A percentile compares a stretch with the other conserved stretches of the same genome.
Conservation (phyloP, 2,113 vertebrate genomes). For the Strix uralensis region DNA sequence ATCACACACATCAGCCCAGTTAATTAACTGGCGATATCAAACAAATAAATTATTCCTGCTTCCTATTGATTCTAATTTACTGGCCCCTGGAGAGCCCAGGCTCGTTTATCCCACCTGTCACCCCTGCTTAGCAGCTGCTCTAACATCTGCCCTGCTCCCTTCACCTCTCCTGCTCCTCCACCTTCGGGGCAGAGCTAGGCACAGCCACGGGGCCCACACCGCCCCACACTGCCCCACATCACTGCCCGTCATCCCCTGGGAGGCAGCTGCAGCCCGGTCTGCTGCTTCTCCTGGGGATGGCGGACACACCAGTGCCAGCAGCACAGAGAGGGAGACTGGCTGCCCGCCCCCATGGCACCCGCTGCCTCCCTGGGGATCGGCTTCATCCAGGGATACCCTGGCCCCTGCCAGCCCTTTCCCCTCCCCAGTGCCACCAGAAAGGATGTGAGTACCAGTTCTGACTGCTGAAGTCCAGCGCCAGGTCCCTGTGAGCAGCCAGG, state of each 20-base stretch:
- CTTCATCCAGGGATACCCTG: background rate
- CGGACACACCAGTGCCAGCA: background rate
- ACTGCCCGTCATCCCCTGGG: background rate
- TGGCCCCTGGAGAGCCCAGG: conserved; percentile 10
- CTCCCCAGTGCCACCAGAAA: background rate
- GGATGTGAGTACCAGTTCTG: background rate
- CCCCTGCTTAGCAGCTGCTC: conserved; percentile 22
- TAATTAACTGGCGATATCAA: conserved; percentile 54
- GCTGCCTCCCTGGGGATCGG: background rate
- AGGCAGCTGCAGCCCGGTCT: fast-evolving
- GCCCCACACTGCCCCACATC: background rate
- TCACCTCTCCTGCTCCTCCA: background rate
- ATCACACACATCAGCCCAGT: conserved; percentile 34
- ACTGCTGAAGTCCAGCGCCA: background rate
- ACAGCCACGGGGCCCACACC: fast-evolving
- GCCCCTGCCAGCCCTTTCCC: background rate
- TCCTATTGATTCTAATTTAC: conserved; percentile 65
- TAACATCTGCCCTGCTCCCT: conserved; percentile 24
- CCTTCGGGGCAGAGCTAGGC: background rate
- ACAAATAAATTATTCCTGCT: conserved; percentile 66
- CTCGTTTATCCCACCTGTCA: conserved; percentile 56
- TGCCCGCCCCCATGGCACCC: background rate
- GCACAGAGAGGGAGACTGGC: background rate
- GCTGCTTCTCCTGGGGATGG: background rate
- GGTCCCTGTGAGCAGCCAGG: background rate